Base-by-base conservation (phyloP, 1,140 invertebrate genomes). In the Drosophila willistoni region DNA sequence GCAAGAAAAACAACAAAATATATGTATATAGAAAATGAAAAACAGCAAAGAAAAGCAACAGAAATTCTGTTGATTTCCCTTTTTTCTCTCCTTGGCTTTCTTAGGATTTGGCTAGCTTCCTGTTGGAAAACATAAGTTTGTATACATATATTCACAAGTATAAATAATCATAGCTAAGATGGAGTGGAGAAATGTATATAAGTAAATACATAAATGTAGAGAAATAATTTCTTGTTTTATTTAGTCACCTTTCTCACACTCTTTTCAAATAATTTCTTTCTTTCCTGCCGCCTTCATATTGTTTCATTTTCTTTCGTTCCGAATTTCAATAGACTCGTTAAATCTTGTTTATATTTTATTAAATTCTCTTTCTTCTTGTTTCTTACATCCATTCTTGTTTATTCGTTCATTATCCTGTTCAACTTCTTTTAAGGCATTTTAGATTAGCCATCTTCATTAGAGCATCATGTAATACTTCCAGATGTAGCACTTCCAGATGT, bases 51-150 rank as follows among this genome's bases (percentile, higher is more conserved):
- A 22, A 19, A 51, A 19, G 7, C 17, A 47, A n/a, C 44, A 51
- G 44, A 51, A 22, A 51, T 51, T 51, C 44, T 51, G 44, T 51
- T 47, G 44, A 47, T 47, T 47, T 47, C 17, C 3, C 19, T 47
- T 47, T 19, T 47, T 19, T 7, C 10, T 3, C 10, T 19, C 42
- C 44, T 47, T 51, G 9, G 44, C 44, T 22, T 51, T 22, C 44
- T 22, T 14, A 51, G 17, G 44, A 51, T 22, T 51, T 51, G 44
- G 44, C 22, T 51, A 51, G 44, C 44, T 51, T 51, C 44, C 44
- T 51, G 44, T 51, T 51, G 44, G 10, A 51, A 51, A 51, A 51
- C 44, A 51, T 51, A 51, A 51, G 44, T 51, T 51, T 51, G 44
- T 51, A 47, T 51, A 47, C 19, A 51, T 22, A 47, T 47, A 51